Conservation (phyloP, 2,797 vertebrate genomes). For the Phataginus tetradactyla region DNA sequence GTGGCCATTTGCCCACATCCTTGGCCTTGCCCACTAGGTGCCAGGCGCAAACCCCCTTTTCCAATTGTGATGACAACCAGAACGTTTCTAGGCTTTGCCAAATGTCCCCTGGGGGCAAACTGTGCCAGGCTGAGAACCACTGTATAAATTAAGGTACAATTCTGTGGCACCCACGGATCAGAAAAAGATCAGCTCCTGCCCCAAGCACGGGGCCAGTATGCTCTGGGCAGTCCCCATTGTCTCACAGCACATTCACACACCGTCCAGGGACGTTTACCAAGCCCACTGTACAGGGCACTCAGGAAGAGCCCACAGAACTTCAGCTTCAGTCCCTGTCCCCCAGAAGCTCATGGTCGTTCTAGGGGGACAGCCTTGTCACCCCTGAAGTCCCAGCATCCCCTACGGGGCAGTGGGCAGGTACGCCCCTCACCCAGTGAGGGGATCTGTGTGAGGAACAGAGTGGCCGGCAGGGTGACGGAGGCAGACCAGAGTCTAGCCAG, state of each 20-base stretch:
- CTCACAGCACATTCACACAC: rapidly evolving
- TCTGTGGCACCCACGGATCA: neutral
- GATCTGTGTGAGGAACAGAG: neutral
- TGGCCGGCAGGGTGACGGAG: neutral
- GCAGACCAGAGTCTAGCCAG: rapidly evolving
- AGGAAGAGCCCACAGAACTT: neutral
- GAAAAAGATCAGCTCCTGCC: neutral
- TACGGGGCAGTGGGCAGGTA: neutral
- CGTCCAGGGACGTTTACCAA: rapidly evolving
- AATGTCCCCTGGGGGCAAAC: neutral
- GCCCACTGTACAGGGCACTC: rapidly evolving
- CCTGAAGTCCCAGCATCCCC: neutral
- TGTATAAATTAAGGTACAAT: neutral
- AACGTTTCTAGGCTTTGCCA: neutral
- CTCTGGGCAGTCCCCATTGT: rapidly evolving
- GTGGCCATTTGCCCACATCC: neutral
- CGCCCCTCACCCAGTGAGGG: neutral
- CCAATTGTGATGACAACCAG: neutral
- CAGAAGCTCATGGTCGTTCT: neutral
- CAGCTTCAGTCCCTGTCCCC: neutral
- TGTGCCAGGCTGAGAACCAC: neutral
- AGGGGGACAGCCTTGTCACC: neutral
- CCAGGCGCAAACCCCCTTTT: neutral
- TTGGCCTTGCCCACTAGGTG: neutral
- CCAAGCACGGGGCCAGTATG: rapidly evolving